Percentiles rank a stretch among this genome's conserved stretches.
Conservation (phyloP, 2,888 invertebrate species). For the Pasiphila rectangulata region DNA sequence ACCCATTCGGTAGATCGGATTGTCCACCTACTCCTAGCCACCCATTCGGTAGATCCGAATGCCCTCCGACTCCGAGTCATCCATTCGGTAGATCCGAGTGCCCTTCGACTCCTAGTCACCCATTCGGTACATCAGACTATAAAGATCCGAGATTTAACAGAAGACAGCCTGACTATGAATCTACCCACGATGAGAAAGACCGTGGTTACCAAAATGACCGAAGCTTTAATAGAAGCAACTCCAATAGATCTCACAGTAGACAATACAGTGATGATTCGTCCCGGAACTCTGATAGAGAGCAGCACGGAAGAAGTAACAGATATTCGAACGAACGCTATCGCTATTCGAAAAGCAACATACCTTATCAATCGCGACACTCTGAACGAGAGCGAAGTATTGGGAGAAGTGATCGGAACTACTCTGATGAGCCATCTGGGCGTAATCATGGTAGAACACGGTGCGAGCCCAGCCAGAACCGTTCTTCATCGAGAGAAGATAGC, state of each 20-base stretch:
- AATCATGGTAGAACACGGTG: constrained; percentile 27
- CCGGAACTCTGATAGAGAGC: constrained; percentile 44
- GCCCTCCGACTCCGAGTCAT: constrained; percentile 41
- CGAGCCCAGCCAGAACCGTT: constrained; percentile 19
- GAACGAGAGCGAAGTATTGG: constrained; percentile 25
- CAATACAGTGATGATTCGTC: constrained; percentile 37
- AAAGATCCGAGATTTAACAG: constrained; percentile 62
- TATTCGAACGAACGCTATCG: constrained; percentile 18
- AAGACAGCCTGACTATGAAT: constrained; percentile 47
- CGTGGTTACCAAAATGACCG: constrained; percentile 47
- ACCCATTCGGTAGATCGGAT: constrained; percentile 43
- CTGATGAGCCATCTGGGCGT: constrained; percentile 22
- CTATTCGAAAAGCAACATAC: constrained; percentile 10
- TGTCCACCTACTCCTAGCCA: constrained; percentile 53
- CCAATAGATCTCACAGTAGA: constrained; percentile 40
- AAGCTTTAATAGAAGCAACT: constrained; percentile 30
- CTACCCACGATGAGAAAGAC: constrained; percentile 46
- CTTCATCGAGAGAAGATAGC: constrained; percentile 31
- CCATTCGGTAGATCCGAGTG: constrained; percentile 38
- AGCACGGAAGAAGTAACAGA: constrained; percentile 42
- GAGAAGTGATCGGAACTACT: constrained; percentile 25
- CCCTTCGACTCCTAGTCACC: constrained; percentile 44
- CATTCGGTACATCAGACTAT: constrained; percentile 39
- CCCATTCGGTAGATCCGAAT: constrained; percentile 49
- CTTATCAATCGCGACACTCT: constrained; percentile 5